phyloP scores from a whole-genome alignment of 2,888 invertebrate genomes.

The Caenorhabditis sinica region DNA sequence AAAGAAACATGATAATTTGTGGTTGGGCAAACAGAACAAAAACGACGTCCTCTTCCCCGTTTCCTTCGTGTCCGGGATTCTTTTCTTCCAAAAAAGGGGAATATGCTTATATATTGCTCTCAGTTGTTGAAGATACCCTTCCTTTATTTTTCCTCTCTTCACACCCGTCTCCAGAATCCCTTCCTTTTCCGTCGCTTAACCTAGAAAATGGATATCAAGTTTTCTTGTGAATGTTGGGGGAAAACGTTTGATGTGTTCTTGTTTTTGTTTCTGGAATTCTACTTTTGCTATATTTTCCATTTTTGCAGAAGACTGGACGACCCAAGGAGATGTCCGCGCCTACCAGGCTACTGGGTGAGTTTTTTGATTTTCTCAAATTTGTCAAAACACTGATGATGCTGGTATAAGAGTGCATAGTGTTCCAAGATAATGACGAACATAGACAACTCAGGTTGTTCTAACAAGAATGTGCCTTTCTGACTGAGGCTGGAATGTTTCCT shows the following conservation, averaged over 20 bases:
- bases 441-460: too few species aligned
- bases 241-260: background rate
- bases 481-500: too few species aligned
- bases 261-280: background rate
- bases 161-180: constrained; percentile 31
- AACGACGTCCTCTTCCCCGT: background rate
- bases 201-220: constrained; percentile 50
- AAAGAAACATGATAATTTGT: constrained; percentile 64
- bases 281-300: background rate
- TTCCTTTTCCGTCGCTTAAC: constrained; percentile 14
- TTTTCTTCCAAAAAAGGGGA: constrained; percentile 38
- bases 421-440: too few species aligned
- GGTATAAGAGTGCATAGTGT: too few species aligned
- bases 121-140: background rate
- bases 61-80: constrained; percentile 17
- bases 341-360: constrained; percentile 70
- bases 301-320: constrained; percentile 60
- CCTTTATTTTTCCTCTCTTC: constrained; percentile 36
- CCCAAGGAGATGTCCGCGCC: constrained; percentile 71
- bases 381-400: background rate
- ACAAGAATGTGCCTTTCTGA: too few species aligned
- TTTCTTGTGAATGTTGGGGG: constrained; percentile 11
- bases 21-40: constrained; percentile 54
- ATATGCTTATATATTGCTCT: constrained; percentile 10
- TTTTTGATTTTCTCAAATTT: constrained; percentile 21